Evolutionary conservation across 2,113 vertebrate species (phyloP).

Genomic region (Synodontis membranacea): DNA sequence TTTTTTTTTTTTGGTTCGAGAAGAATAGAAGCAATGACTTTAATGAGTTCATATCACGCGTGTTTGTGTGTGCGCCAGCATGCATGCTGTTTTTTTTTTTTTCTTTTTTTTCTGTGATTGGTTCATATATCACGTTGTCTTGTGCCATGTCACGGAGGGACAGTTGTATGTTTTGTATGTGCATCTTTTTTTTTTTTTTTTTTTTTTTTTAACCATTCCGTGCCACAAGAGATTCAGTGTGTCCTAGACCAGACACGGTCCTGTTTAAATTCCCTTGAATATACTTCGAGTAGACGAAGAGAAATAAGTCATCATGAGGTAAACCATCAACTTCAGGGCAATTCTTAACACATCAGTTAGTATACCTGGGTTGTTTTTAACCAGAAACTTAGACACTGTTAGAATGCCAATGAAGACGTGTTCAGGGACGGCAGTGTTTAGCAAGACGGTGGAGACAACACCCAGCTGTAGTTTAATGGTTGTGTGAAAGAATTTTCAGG

Average conservation of each 20-base stretch:
- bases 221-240: not conserved
- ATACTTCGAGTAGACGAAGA: not conserved
- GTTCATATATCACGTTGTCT: not conserved
- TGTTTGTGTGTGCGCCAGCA: not conserved
- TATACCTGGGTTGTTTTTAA: not conserved
- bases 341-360: not conserved
- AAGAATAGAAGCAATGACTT: not conserved
- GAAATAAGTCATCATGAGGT: too few relatives aligned
- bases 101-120: not conserved
- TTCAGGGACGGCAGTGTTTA: not conserved
- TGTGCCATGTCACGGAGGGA: not conserved
- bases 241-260: not conserved
- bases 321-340: not conserved
- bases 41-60: not conserved
- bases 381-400: not conserved
- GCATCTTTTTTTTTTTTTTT: not conserved
- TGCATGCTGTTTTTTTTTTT: not conserved
- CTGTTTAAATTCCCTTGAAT: not conserved
- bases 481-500: not conserved
- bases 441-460: too few relatives aligned
- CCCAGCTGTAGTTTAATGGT: not conserved
- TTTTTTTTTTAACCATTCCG: not conserved
- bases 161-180: not conserved
- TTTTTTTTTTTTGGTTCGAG: not conserved
- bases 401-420: not conserved